These are phyloP conservation scores for Lasiommata megera DNA, from an alignment of 2,888 invertebrate genomes.

Conservation along the genomic window DNA sequence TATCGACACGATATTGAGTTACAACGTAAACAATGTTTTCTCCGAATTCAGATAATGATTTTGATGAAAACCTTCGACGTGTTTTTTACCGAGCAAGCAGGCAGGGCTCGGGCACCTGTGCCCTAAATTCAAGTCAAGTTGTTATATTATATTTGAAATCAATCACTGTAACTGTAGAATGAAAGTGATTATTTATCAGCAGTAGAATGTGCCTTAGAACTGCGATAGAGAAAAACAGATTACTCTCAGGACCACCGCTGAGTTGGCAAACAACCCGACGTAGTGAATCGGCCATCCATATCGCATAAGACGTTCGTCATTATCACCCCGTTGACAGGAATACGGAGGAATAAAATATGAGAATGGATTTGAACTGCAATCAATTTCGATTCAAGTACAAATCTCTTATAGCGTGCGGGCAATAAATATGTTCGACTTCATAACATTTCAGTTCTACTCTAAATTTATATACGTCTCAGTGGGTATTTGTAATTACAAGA, in stretches of 20 bases:
- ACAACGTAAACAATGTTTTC: no score
- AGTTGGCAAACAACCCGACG: not conserved
- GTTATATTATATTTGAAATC: no score
- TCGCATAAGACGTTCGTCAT: not conserved
- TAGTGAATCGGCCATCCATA: not conserved
- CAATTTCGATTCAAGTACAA: not conserved
- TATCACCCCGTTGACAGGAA: not conserved
- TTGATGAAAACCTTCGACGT: no score
- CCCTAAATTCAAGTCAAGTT: no score
- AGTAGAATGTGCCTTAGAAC: no score
- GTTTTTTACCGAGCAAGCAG: no score
- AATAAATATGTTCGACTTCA: slow-evolving; percentile 1
- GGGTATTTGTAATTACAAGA: not conserved
- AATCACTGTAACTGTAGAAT: no score
- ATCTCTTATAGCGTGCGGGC: not conserved
- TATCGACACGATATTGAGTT: no score
- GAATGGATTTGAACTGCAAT: not conserved
- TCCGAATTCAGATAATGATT: no score
- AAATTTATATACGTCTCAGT: not conserved
- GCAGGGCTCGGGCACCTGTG: no score
- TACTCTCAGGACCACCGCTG: not conserved
- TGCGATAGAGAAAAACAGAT: no score
- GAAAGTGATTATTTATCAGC: no score
- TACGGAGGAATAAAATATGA: not conserved
- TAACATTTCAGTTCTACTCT: not conserved